These are phyloP conservation scores for Metridium senile DNA, from an alignment of 92 coral and sea anemone species.

Conservation along the genomic window DNA sequence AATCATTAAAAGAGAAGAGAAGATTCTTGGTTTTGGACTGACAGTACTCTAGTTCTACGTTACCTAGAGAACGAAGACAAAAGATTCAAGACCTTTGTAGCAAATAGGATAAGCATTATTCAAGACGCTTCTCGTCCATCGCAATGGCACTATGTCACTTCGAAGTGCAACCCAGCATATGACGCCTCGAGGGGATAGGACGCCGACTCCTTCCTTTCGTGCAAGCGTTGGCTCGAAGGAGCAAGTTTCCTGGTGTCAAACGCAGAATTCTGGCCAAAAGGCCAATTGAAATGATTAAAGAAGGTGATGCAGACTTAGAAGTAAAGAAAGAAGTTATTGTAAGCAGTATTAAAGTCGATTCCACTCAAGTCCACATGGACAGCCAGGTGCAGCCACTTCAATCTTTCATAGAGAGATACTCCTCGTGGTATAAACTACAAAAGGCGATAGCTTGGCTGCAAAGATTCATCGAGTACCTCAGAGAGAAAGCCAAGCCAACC, in stretches of 20 bases:
- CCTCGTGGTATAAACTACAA: constrained; percentile 23
- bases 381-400: not conserved
- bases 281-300: not conserved
- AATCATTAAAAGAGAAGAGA: constrained; percentile 28
- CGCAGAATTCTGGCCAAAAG: constrained; percentile 5
- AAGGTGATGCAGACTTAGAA: not conserved
- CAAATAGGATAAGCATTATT: constrained; percentile 34
- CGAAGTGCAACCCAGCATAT: constrained; percentile 23
- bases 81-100: constrained; percentile 41
- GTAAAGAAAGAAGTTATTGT: not conserved
- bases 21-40: constrained; percentile 51
- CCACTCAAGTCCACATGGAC: not conserved
- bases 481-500: not conserved
- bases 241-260: no score
- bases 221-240: no score
- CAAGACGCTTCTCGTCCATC: constrained; percentile 18
- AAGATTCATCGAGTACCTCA: constrained; percentile 15
- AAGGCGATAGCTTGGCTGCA: constrained; percentile 32
- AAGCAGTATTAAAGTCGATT: not conserved
- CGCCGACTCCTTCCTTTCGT: not conserved
- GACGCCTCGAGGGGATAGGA: not conserved
- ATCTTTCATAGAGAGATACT: constrained; percentile 25
- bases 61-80: constrained; percentile 41
- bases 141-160: not conserved
- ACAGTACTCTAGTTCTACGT: constrained; percentile 43